Conservation (phyloP, 2,888 invertebrate species). For the Eupithecia abbreviata region DNA sequence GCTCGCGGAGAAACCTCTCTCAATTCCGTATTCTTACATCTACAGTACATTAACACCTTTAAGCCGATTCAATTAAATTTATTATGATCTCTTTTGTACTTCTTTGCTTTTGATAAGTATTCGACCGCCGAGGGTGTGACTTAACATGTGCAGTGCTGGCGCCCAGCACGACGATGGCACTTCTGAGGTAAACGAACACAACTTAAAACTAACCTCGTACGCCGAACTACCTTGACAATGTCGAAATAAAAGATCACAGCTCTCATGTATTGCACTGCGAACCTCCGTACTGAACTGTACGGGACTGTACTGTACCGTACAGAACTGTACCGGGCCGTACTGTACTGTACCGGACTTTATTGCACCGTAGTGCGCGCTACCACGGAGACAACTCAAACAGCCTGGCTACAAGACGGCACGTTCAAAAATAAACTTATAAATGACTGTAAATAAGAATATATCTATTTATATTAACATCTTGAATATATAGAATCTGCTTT, state of each 20-base stretch:
- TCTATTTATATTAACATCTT: slow-evolving; percentile 76
- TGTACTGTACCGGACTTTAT: neutral
- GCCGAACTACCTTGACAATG: slow-evolving; percentile 69
- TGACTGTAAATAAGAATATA: slow-evolving; percentile 81
- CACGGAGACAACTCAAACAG: slow-evolving; percentile 48
- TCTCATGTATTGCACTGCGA: slow-evolving; percentile 37
- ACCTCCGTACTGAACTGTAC: neutral
- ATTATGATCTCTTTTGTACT: slow-evolving; percentile 79
- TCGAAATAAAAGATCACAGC: slow-evolving; percentile 69
- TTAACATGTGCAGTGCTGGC: slow-evolving; percentile 33
- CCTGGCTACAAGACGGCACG: slow-evolving; percentile 41
- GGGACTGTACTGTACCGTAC: slow-evolving; percentile 5
- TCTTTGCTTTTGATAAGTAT: slow-evolving; percentile 65
- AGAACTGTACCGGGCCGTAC: neutral
- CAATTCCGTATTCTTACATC: slow-evolving; percentile 76
- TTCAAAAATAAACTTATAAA: slow-evolving; percentile 57
- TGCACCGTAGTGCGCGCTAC: slow-evolving; percentile 25
- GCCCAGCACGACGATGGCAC: slow-evolving; percentile 65
- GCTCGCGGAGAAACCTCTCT: slow-evolving; percentile 55
- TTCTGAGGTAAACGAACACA: slow-evolving; percentile 75
- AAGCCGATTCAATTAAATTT: slow-evolving; percentile 73
- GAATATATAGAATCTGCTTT: slow-evolving; percentile 80
- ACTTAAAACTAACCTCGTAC: slow-evolving; percentile 63
- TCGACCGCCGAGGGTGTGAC: slow-evolving; percentile 51
- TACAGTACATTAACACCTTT: slow-evolving; percentile 69